Conservation (phyloP, 2,888 invertebrate genomes). For the Lasius platythorax region DNA sequence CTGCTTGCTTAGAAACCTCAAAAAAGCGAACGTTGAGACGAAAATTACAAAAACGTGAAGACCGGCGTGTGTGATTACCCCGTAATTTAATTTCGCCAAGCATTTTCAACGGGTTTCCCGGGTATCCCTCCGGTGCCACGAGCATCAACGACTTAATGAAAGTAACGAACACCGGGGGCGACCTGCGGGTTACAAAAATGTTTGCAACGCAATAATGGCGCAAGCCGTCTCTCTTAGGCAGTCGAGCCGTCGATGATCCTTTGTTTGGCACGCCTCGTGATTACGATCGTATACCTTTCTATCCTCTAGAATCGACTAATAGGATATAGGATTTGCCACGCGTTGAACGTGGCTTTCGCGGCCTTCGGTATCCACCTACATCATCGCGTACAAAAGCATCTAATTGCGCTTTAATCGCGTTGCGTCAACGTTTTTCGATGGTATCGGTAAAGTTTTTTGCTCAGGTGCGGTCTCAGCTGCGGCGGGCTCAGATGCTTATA, state of each 20-base stretch:
- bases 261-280: slow-evolving; percentile 53
- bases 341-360: slow-evolving; percentile 12
- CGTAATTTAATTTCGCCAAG: slow-evolving; percentile 44
- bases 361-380: slow-evolving; percentile 48
- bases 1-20: not conserved
- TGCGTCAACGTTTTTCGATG: slow-evolving; percentile 33
- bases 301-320: slow-evolving; percentile 6
- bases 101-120: slow-evolving; percentile 7
- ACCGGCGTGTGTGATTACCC: not conserved
- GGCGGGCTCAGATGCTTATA: slow-evolving; percentile 9
- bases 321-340: not conserved
- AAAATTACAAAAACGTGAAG: slow-evolving; percentile 14
- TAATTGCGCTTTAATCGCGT: slow-evolving; percentile 53
- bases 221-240: slow-evolving; percentile 12
- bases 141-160: slow-evolving; percentile 40
- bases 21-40: not conserved
- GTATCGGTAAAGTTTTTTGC: slow-evolving; percentile 32
- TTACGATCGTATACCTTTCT: slow-evolving; percentile 44
- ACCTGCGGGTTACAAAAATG: slow-evolving; percentile 38
- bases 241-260: slow-evolving; percentile 34
- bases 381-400: slow-evolving; percentile 35
- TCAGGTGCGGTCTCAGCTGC: slow-evolving; percentile 29
- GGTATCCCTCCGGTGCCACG: slow-evolving; percentile 16
- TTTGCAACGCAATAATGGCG: slow-evolving; percentile 39
- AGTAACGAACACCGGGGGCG: slow-evolving; percentile 40